Conservation (phyloP, 2,888 invertebrate genomes). For the Epirrhoe tristata region DNA sequence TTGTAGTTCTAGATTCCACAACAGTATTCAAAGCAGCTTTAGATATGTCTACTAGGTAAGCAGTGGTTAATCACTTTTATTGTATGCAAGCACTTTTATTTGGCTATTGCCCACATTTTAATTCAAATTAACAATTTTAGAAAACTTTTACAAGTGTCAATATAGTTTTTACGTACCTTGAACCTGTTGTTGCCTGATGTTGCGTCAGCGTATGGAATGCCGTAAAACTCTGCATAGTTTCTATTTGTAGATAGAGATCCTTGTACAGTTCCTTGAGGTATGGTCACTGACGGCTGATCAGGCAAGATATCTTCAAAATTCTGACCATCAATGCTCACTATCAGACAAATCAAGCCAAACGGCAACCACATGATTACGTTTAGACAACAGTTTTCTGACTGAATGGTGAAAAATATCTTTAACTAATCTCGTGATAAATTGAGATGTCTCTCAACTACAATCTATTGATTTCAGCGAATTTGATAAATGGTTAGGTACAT, state of each 20-base stretch:
- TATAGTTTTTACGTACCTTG: constrained; percentile 57
- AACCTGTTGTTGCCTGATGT: constrained; percentile 72
- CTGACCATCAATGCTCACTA: constrained; percentile 48
- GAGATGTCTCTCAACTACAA: constrained; percentile 21
- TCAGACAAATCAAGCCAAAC: constrained; percentile 43
- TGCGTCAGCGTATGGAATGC: constrained; percentile 75
- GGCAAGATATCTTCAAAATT: constrained; percentile 18
- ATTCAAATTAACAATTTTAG: no score
- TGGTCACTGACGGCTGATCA: constrained; percentile 51
- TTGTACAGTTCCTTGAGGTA: constrained; percentile 64
- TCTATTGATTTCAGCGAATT: constrained; percentile 13
- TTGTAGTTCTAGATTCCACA: no score
- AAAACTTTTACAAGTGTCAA: not conserved
- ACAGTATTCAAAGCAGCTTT: no score
- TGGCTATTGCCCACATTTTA: no score
- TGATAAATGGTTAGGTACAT: constrained; percentile 27
- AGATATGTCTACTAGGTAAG: no score
- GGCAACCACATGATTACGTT: constrained; percentile 56
- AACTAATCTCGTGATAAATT: constrained; percentile 46
- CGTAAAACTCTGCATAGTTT: constrained; percentile 64
- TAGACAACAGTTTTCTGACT: constrained; percentile 47
- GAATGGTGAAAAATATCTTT: constrained; percentile 35
- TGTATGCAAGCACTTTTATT: no score
- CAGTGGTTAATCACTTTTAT: no score
- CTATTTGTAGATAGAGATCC: constrained; percentile 61